Evolutionary conservation across 1,140 invertebrate species (phyloP).

Genomic region (Apis florea): DNA sequence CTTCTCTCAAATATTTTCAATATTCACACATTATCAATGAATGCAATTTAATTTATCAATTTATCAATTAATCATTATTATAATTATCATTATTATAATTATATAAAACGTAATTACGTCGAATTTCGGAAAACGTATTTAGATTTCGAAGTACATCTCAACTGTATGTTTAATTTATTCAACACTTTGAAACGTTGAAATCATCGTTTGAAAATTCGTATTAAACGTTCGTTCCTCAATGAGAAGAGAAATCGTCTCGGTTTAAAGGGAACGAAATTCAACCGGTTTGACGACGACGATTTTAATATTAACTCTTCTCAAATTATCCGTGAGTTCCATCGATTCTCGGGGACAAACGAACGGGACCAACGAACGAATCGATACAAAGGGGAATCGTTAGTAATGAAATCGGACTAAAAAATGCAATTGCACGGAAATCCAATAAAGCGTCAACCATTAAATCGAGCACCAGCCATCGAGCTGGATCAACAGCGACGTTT

Average conservation of each 20-base stretch:
- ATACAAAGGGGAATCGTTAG: conserved; percentile 65
- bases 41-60: no score
- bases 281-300: neutral
- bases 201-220: neutral
- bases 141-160: no score
- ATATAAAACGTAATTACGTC: no score
- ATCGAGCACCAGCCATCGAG: conserved; percentile 66
- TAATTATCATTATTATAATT: no score
- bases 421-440: conserved; percentile 72
- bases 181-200: no score
- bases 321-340: conserved; percentile 59
- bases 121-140: no score
- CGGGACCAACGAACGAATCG: conserved; percentile 30
- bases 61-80: no score
- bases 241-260: no score
- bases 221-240: no score
- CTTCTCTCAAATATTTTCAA: no score
- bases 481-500: conserved; percentile 53
- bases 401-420: conserved; percentile 68
- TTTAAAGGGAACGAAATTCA: neutral
- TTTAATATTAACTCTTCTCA: conserved; percentile 47
- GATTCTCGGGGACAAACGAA: conserved; percentile 23
- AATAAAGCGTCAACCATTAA: conserved; percentile 73
- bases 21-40: no score
- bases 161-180: no score